phyloP scores from a whole-genome alignment of 2,113 vertebrate species.

The Ictidomys tridecemlineatus region DNA sequence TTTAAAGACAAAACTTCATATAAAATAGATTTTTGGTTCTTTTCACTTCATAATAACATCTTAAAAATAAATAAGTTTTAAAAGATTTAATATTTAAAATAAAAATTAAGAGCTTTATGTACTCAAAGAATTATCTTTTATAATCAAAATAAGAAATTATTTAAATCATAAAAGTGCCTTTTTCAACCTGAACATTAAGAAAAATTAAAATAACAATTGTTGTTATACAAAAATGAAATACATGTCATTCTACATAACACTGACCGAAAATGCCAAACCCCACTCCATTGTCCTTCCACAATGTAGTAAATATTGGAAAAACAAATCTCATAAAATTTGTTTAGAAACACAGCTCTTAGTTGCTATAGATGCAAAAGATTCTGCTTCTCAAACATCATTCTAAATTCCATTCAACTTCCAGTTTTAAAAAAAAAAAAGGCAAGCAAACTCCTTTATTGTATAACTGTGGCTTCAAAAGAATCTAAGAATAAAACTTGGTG shows the following conservation, averaged over 20 bases:
- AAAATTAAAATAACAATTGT: slow-evolving; percentile 76
- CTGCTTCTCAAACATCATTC: slow-evolving; percentile 73
- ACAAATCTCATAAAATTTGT: slow-evolving; percentile 36
- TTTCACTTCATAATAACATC: slow-evolving; percentile 35
- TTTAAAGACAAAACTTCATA: slow-evolving; percentile 33
- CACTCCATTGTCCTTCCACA: slow-evolving; percentile 71
- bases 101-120: not conserved
- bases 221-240: slow-evolving; percentile 43
- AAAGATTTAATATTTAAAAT: slow-evolving; percentile 39
- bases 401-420: slow-evolving; percentile 72
- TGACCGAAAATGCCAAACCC: slow-evolving; percentile 79
- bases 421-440: not conserved
- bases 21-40: not conserved
- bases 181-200: slow-evolving; percentile 54
- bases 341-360: slow-evolving; percentile 54
- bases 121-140: slow-evolving; percentile 7
- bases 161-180: slow-evolving; percentile 64
- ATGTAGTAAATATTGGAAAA: slow-evolving; percentile 68
- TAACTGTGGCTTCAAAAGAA: slow-evolving; percentile 39
- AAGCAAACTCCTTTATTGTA: slow-evolving; percentile 48
- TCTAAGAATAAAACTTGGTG: slow-evolving; percentile 35
- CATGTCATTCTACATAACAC: slow-evolving; percentile 74
- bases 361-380: slow-evolving; percentile 84
- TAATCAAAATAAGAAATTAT: slow-evolving; percentile 37
- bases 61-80: slow-evolving; percentile 46